Percentiles rank a stretch among this genome's conserved stretches.
phyloP scores from a whole-genome alignment of 1,140 invertebrate species.

The Fopius arisanus region DNA sequence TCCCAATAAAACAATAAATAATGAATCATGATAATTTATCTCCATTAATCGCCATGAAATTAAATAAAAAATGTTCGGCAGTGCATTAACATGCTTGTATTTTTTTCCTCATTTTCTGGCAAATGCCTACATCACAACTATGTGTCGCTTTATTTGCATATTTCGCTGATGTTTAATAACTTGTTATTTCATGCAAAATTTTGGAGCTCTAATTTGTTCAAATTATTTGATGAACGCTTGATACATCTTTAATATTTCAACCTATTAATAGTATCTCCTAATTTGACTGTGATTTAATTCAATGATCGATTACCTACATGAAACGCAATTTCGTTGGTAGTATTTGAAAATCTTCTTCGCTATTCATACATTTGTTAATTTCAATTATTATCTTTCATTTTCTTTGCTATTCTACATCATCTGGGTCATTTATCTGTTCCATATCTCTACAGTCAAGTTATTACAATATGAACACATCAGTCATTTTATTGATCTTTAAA shows the following conservation, averaged over 20 bases:
- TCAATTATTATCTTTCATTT: neutral
- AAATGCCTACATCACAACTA: conserved; percentile 58
- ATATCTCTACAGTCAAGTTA: conserved; percentile 25
- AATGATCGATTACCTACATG: neutral
- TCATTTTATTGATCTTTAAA: neutral
- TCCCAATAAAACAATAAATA: conserved; percentile 67
- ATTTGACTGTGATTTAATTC: neutral
- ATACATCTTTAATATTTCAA: neutral
- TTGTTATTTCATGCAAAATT: neutral
- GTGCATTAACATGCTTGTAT: conserved; percentile 60
- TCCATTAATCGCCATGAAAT: conserved; percentile 60
- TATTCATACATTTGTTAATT: too few species aligned
- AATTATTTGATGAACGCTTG: neutral
- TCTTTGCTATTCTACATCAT: neutral
- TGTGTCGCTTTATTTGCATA: conserved; percentile 32
- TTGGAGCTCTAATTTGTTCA: neutral
- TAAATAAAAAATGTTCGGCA: conserved; percentile 63
- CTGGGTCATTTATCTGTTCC: conserved; percentile 39
- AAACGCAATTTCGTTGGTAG: neutral
- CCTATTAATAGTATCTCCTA: neutral
- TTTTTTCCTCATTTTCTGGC: conserved; percentile 34
- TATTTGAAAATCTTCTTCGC: neutral
- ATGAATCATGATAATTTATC: conserved; percentile 40
- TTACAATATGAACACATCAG: conserved; percentile 12
- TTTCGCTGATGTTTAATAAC: neutral